These are phyloP conservation scores for Clarias platycephalus DNA, from an alignment of 2,797 vertebrate species.

Conservation along the genomic window DNA sequence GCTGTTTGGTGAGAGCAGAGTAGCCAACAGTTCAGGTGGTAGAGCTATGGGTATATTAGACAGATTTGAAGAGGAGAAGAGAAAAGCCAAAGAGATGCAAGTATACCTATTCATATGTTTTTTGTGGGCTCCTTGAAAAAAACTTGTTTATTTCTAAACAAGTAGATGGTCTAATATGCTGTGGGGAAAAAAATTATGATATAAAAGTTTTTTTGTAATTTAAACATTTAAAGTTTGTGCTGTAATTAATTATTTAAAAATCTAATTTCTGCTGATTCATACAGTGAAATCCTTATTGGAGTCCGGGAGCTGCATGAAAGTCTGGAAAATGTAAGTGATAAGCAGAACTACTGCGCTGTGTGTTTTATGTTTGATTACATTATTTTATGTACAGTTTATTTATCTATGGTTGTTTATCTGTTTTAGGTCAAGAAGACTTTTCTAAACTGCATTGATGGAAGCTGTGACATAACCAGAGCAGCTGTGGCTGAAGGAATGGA, in stretches of 20 bases:
- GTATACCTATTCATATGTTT: slow-evolving; percentile 56
- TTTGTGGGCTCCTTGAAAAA: background rate
- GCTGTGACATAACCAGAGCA: slow-evolving; percentile 62
- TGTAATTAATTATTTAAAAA: background rate
- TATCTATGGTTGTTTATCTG: background rate
- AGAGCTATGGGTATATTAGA: slow-evolving; percentile 77
- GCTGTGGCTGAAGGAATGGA: slow-evolving; percentile 65
- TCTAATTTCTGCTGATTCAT: slow-evolving; percentile 51
- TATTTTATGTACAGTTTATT: background rate
- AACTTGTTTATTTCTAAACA: background rate
- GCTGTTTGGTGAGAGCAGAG: slow-evolving; percentile 79
- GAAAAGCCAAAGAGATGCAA: slow-evolving; percentile 82
- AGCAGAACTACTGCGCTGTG: background rate
- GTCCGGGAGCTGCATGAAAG: slow-evolving; percentile 75
- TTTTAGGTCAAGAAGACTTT: slow-evolving; percentile 71
- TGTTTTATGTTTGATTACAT: background rate
- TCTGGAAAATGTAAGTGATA: slow-evolving; percentile 81
- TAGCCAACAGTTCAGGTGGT: slow-evolving; percentile 63
- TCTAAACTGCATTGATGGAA: slow-evolving; percentile 65
- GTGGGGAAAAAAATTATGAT: background rate
- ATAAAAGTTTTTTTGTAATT: background rate
- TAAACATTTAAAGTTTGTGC: background rate
- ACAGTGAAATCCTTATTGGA: slow-evolving; percentile 80
- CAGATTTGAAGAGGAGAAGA: slow-evolving; percentile 85
- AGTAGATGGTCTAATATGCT: background rate